These are phyloP conservation scores for Theonella swinhoei DNA, from an alignment of 37 sponge, comb jelly and placozoan genomes.

Conservation along the genomic window DNA sequence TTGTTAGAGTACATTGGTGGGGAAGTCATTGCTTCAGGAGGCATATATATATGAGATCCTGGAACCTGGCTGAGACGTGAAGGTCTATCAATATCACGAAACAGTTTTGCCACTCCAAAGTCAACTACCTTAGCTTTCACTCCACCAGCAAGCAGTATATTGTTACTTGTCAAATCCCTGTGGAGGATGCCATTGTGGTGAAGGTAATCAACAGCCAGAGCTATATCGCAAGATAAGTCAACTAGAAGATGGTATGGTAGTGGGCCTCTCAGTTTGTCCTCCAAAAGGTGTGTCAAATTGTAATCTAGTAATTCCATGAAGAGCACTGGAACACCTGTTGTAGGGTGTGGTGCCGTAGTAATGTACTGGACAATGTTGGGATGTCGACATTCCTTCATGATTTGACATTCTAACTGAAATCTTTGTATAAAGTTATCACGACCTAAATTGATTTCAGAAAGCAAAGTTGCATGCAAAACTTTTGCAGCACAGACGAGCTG, in stretches of 20 bases:
- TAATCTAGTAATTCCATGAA: not conserved
- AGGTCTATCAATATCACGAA: not conserved
- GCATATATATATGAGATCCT: conserved; percentile 55
- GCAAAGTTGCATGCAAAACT: not conserved
- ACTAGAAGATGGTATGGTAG: not conserved
- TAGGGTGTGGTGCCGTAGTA: not conserved
- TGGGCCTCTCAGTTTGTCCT: not conserved
- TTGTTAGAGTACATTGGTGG: conserved; percentile 19
- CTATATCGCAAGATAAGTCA: conserved; percentile 16
- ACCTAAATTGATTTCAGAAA: not conserved
- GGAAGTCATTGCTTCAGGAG: conserved; percentile 42
- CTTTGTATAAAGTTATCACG: not conserved
- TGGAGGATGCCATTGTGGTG: conserved; percentile 46
- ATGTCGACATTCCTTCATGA: not conserved
- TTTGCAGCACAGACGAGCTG: conserved; percentile 7
- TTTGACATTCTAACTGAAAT: not conserved
- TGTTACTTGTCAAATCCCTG: conserved; percentile 44
- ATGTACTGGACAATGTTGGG: conserved; percentile 10
- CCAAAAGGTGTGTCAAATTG: not conserved
- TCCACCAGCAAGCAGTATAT: conserved; percentile 24
- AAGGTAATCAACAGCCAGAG: conserved; percentile 24
- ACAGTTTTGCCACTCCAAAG: conserved; percentile 52
- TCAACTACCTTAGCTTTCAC: conserved; percentile 41
- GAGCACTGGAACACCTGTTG: not conserved
- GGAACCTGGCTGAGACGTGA: conserved; percentile 11